Conservation (phyloP, 1,140 invertebrate genomes). For the Trichogramma pretiosum region DNA sequence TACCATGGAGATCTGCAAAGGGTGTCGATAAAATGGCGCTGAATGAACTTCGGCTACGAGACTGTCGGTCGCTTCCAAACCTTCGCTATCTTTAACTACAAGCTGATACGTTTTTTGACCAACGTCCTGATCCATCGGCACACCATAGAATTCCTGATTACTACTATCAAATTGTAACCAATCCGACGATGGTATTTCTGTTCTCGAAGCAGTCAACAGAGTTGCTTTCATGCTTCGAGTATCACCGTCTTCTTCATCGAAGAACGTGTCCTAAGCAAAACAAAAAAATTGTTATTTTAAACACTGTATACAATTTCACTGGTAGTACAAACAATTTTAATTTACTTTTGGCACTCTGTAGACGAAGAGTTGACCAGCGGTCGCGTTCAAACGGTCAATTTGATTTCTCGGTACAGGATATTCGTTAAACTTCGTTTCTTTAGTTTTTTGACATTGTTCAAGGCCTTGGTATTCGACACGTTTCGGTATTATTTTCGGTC, state of each 20-base stretch:
- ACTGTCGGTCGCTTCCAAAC: slow-evolving; percentile 61
- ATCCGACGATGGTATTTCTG: slow-evolving; percentile 55
- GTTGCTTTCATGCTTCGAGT: slow-evolving; percentile 64
- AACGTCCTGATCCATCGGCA: slow-evolving; percentile 59
- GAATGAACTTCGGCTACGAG: slow-evolving; percentile 65
- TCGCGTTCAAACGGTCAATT: slow-evolving; percentile 73
- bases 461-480: slow-evolving; percentile 53
- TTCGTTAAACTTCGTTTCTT: slow-evolving; percentile 52
- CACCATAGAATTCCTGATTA: slow-evolving; percentile 83
- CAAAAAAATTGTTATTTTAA: background rate
- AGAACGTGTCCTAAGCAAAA: slow-evolving; percentile 74
- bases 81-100: slow-evolving; percentile 44
- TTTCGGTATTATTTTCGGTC: slow-evolving; percentile 55
- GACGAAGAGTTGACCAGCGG: slow-evolving; percentile 66
- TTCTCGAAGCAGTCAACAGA: slow-evolving; percentile 62
- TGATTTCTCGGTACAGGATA: slow-evolving; percentile 71
- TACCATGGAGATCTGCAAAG: slow-evolving; percentile 70
- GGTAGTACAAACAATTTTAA: slow-evolving; percentile 9
- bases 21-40: slow-evolving; percentile 44
- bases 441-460: slow-evolving; percentile 52
- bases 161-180: slow-evolving; percentile 85
- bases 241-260: slow-evolving; percentile 76
- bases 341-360: slow-evolving; percentile 69
- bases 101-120: slow-evolving; percentile 70
- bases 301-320: background rate